Conservation (phyloP, 2,888 invertebrate species). For the Liopterus haemorrhoidalis region DNA sequence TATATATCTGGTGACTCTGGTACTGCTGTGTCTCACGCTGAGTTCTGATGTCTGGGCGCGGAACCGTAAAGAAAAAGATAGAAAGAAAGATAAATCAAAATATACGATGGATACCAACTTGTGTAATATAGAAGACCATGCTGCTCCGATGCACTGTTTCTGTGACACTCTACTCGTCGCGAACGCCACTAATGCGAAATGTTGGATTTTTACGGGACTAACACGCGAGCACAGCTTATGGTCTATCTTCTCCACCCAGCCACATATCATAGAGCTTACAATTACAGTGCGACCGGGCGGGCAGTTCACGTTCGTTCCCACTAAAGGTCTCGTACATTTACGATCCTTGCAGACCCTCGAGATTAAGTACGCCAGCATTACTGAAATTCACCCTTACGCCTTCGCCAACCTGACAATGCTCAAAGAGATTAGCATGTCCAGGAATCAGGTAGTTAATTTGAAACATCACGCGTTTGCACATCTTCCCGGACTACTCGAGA, state of each 20-base stretch:
- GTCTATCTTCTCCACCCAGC: conserved; percentile 69
- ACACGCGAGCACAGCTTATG: conserved; percentile 66
- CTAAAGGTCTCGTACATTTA: conserved; percentile 60
- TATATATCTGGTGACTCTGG: no score
- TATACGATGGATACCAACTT: conserved; percentile 43
- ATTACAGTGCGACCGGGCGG: conserved; percentile 67
- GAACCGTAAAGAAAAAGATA: conserved; percentile 18
- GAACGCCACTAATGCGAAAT: conserved; percentile 67
- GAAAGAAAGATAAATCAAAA: conserved; percentile 21
- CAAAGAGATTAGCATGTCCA: conserved; percentile 59
- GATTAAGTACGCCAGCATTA: conserved; percentile 67
- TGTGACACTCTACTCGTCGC: conserved; percentile 55
- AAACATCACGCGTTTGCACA: conserved; percentile 67
- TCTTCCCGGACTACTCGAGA: conserved; percentile 60
- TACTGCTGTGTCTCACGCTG: no score
- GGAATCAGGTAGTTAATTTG: conserved; percentile 64
- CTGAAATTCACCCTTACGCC: conserved; percentile 62
- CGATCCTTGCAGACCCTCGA: conserved; percentile 60
- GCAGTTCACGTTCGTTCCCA: conserved; percentile 64
- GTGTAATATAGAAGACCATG: conserved; percentile 52
- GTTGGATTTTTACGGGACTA: conserved; percentile 69
- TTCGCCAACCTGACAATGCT: conserved; percentile 69
- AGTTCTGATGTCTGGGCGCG: no score
- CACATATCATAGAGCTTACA: conserved; percentile 61
- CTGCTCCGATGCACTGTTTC: conserved; percentile 60